Percentiles rank a stretch among this genome's conserved stretches.
phyloP scores from a whole-genome alignment of 2,797 vertebrate genomes.

The Sebastes melanostomus region DNA sequence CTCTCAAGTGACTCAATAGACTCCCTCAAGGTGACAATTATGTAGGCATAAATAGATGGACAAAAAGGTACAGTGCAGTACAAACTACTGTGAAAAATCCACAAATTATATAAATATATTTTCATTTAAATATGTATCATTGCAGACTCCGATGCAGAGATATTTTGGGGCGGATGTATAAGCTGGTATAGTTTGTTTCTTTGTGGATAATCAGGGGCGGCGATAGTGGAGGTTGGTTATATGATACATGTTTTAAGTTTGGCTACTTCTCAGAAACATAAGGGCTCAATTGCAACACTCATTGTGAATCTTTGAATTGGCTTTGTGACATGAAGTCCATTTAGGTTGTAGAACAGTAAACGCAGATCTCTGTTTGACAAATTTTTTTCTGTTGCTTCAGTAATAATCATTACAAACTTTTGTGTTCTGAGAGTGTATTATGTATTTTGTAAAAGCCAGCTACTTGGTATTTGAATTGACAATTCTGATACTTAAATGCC shows the following conservation, averaged over 20 bases:
- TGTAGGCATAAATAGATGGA: conserved; percentile 81
- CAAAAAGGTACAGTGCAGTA: conserved; percentile 82
- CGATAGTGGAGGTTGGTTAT: conserved; percentile 69
- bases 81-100: conserved; percentile 85
- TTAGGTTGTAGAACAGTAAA: conserved; percentile 79
- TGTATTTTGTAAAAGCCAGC: conserved; percentile 81
- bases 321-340: conserved; percentile 80
- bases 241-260: conserved; percentile 79
- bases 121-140: conserved; percentile 86
- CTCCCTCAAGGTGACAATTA: conserved; percentile 78
- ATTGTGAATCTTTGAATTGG: conserved; percentile 84
- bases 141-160: conserved; percentile 81
- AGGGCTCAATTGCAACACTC: conserved; percentile 86
- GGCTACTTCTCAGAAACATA: conserved; percentile 83
- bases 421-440: conserved; percentile 82
- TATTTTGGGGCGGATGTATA: conserved; percentile 81
- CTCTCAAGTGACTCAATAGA: conserved; percentile 78
- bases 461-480: conserved; percentile 74
- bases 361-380: conserved; percentile 79
- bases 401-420: conserved; percentile 78
- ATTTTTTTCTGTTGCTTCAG: conserved; percentile 80
- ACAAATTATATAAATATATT: conserved; percentile 87
- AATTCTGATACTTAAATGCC: conserved; percentile 78
- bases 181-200: conserved; percentile 81
- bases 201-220: conserved; percentile 79